These are phyloP conservation scores for Cylloceria caligata DNA, from an alignment of 2,888 invertebrate genomes.

Conservation along the genomic window DNA sequence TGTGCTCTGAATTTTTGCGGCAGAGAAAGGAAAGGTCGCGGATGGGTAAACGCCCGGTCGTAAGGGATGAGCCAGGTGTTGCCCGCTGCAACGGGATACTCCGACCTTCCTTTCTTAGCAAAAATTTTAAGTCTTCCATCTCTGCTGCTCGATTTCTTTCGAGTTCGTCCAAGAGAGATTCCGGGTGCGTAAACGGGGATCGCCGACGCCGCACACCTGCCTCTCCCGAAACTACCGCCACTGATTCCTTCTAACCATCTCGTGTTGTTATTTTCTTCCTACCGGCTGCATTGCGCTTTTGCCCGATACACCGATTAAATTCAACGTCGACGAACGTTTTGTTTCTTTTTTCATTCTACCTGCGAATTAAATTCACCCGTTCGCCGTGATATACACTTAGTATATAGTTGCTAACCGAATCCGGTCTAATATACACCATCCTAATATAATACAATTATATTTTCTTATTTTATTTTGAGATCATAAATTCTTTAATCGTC, in stretches of 20 bases:
- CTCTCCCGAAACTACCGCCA: slow-evolving; percentile 65
- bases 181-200: slow-evolving; percentile 33
- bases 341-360: slow-evolving; percentile 17
- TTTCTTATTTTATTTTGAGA: not conserved
- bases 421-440: not conserved
- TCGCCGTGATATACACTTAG: slow-evolving; percentile 5
- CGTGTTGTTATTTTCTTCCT: slow-evolving; percentile 31
- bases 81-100: slow-evolving; percentile 54
- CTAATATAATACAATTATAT: not conserved
- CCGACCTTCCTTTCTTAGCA: slow-evolving; percentile 61
- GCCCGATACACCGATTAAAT: slow-evolving; percentile 42
- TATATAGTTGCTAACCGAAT: not conserved
- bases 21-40: slow-evolving; percentile 31
- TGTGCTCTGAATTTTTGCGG: slow-evolving; percentile 36
- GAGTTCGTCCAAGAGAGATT: slow-evolving; percentile 31
- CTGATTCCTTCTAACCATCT: slow-evolving; percentile 19
- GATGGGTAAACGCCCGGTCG: slow-evolving; percentile 30
- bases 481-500: no score
- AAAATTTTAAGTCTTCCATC: slow-evolving; percentile 63
- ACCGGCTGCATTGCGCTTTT: slow-evolving; percentile 40
- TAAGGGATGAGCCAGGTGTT: slow-evolving; percentile 66
- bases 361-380: slow-evolving; percentile 21
- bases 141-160: slow-evolving; percentile 23
- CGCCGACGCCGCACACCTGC: slow-evolving; percentile 69
- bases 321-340: not conserved